phyloP scores from a whole-genome alignment of 2,113 vertebrate genomes.

The Cichladusa arquata region DNA sequence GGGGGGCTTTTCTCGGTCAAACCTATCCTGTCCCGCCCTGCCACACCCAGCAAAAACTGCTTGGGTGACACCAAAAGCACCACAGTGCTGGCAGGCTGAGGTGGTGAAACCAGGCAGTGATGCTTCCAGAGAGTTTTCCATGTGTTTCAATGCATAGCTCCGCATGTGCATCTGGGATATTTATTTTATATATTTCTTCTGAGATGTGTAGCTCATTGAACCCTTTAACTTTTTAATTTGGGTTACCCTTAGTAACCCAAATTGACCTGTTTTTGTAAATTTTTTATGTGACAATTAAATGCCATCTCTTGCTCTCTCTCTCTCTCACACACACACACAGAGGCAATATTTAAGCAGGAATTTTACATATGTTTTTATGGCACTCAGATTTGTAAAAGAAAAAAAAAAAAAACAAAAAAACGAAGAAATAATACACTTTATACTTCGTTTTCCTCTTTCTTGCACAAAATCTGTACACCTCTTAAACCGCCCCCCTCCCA shows the following conservation, averaged over 20 bases:
- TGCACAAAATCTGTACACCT: neutral
- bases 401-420: neutral
- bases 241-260: neutral
- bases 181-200: neutral
- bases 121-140: neutral
- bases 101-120: accelerated
- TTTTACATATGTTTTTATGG: neutral
- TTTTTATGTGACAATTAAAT: neutral
- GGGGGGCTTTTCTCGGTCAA: accelerated
- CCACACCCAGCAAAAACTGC: neutral
- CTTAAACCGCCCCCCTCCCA: neutral
- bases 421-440: neutral
- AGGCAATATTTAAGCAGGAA: neutral
- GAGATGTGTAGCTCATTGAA: neutral
- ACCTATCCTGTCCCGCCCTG: accelerated
- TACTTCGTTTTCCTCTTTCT: neutral
- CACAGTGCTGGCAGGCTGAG: neutral
- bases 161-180: accelerated
- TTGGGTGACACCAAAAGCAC: neutral
- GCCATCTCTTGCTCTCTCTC: too few relatives aligned
- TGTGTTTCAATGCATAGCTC: neutral
- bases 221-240: neutral
- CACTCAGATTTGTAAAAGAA: neutral
- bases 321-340: neutral
- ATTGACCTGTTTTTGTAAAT: neutral